Conservation (phyloP, 1,140 invertebrate species). For the Drosophila guanche region DNA sequence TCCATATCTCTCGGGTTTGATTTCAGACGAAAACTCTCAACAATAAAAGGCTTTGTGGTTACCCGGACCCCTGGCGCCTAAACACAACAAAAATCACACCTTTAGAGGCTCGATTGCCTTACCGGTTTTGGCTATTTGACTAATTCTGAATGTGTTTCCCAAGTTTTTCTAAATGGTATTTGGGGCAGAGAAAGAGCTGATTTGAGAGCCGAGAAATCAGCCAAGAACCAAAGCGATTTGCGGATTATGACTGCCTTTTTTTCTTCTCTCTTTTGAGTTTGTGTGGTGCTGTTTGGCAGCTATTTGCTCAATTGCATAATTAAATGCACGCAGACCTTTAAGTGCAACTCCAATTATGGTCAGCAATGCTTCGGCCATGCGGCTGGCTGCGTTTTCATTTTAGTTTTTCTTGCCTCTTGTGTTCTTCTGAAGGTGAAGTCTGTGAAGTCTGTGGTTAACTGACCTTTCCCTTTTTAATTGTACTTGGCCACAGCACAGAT, state of each 20-base stretch:
- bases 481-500: too few species aligned
- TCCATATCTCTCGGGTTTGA: slow-evolving; percentile 8
- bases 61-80: background rate
- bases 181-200: slow-evolving; percentile 41
- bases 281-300: slow-evolving; percentile 22
- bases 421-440: slow-evolving; percentile 63
- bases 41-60: slow-evolving; percentile 27
- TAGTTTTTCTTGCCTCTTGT: slow-evolving; percentile 30
- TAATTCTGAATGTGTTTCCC: slow-evolving; percentile 33
- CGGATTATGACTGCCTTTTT: slow-evolving; percentile 23
- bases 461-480: slow-evolving; percentile 26
- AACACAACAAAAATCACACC: slow-evolving; percentile 19
- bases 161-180: slow-evolving; percentile 38
- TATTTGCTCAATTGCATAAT: slow-evolving; percentile 81
- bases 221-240: slow-evolving; percentile 38
- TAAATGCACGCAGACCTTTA: slow-evolving; percentile 78
- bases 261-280: slow-evolving; percentile 7
- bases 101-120: slow-evolving; percentile 29
- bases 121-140: slow-evolving; percentile 55
- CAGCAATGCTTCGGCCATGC: slow-evolving; percentile 66
- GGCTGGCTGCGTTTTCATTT: slow-evolving; percentile 43
- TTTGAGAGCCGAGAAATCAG: slow-evolving; percentile 37
- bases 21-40: slow-evolving; percentile 12
- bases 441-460: slow-evolving; percentile 51
- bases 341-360: slow-evolving; percentile 74